Evolutionary conservation across 30 jellyfish, hydroid and myxozoan species (phyloP).

Genomic region (Nemopilema nomurai): DNA sequence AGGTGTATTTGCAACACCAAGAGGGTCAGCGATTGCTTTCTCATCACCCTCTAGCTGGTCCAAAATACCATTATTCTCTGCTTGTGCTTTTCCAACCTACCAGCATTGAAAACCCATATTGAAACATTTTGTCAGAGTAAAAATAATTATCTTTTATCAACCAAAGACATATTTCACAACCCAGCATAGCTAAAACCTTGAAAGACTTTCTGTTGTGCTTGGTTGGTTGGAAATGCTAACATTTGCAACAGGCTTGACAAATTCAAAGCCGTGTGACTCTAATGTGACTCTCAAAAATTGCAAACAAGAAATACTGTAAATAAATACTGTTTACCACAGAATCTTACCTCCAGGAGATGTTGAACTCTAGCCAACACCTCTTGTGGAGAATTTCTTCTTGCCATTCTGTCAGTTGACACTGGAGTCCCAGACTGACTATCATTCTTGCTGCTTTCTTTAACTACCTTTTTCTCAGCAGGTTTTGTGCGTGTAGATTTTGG

Average conservation of each 20-base stretch:
- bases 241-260: neutral
- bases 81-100: slow-evolving; percentile 97
- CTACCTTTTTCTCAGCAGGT: neutral
- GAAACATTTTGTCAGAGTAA: too few species aligned
- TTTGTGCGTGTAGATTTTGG: neutral
- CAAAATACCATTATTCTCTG: slow-evolving; percentile 88
- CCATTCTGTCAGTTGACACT: slow-evolving; percentile 15
- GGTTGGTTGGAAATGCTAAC: neutral
- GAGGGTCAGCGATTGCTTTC: slow-evolving; percentile 31
- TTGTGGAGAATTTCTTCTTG: slow-evolving; percentile 74
- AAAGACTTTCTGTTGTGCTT: too few species aligned
- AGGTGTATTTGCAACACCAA: slow-evolving; percentile 36
- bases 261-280: neutral
- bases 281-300: too few species aligned
- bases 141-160: too few species aligned
- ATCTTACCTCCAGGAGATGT: slow-evolving; percentile 84
- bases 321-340: neutral
- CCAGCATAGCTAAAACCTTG: too few species aligned
- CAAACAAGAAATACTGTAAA: neutral
- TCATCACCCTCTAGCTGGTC: slow-evolving; percentile 53
- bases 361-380: slow-evolving; percentile 95
- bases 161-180: too few species aligned
- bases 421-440: slow-evolving; percentile 53
- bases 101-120: neutral
- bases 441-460: neutral